Evolutionary conservation across 2,113 vertebrate species (phyloP).

Genomic region (Cygnus buccinator): DNA sequence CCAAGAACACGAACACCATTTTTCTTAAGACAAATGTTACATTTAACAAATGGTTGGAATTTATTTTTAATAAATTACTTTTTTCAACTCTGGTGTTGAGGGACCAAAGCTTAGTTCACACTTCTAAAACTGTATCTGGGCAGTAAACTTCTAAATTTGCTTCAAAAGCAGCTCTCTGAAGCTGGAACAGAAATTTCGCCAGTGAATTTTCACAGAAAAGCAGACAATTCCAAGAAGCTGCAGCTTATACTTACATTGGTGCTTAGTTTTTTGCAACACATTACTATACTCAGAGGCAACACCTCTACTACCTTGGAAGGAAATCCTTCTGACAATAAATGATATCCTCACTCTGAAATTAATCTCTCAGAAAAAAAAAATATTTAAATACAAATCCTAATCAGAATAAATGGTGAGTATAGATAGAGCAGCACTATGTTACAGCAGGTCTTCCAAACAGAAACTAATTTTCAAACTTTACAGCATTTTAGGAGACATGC

Average conservation of each 20-base stretch:
- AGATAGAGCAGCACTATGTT: neutral
- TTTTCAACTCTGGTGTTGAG: neutral
- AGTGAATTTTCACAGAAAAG: neutral
- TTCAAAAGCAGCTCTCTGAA: neutral
- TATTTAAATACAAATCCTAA: rapidly evolving
- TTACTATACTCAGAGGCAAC: rapidly evolving
- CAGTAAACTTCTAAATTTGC: neutral
- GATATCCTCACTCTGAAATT: neutral
- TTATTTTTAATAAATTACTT: neutral
- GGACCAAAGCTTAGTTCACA: neutral
- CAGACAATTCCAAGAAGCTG: neutral
- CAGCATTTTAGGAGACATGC: neutral
- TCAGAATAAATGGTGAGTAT: neutral
- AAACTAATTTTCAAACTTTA: neutral
- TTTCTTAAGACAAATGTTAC: neutral
- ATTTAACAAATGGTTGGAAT: neutral
- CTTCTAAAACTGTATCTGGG: neutral
- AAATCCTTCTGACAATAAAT: neutral
- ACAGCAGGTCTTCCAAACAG: neutral
- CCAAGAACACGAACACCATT: neutral
- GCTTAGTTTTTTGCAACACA: neutral
- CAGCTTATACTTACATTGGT: neutral
- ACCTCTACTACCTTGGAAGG: neutral
- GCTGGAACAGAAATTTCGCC: neutral
- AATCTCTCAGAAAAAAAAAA: neutral